phyloP scores from a whole-genome alignment of 1,140 invertebrate genomes.

The Arctopsyche grandis region DNA sequence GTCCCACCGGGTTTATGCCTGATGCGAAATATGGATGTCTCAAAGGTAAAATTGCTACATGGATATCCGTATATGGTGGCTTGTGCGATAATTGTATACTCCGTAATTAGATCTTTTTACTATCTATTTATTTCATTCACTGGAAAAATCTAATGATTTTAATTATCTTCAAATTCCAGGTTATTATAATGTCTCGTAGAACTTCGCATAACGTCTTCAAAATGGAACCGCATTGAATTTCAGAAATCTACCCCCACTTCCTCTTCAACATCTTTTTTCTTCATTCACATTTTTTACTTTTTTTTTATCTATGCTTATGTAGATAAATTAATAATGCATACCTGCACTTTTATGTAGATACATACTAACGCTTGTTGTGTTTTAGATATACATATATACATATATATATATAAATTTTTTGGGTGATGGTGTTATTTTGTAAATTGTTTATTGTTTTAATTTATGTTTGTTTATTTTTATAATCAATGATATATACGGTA shows the following conservation, averaged over 20 bases:
- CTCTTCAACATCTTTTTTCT: slow-evolving; percentile 54
- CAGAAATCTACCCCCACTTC: slow-evolving; percentile 55
- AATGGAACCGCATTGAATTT: slow-evolving; percentile 60
- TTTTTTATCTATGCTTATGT: slow-evolving; percentile 48
- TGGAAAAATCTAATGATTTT: slow-evolving; percentile 60
- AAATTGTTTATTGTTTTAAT: no score
- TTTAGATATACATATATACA: background rate
- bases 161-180: slow-evolving; percentile 68
- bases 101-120: slow-evolving; percentile 52
- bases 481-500: no score
- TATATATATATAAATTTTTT: background rate
- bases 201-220: slow-evolving; percentile 63
- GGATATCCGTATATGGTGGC: slow-evolving; percentile 54
- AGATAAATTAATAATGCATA: slow-evolving; percentile 35
- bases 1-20: slow-evolving; percentile 87
- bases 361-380: background rate
- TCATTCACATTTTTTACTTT: slow-evolving; percentile 49
- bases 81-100: slow-evolving; percentile 55
- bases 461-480: no score
- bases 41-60: slow-evolving; percentile 78
- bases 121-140: slow-evolving; percentile 51
- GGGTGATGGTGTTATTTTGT: no score
- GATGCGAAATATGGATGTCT: slow-evolving; percentile 91
- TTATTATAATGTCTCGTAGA: slow-evolving; percentile 57
- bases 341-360: slow-evolving; percentile 42